Evolutionary conservation across 1,140 invertebrate species (phyloP).

Genomic region (Diploscapter pachys): DNA sequence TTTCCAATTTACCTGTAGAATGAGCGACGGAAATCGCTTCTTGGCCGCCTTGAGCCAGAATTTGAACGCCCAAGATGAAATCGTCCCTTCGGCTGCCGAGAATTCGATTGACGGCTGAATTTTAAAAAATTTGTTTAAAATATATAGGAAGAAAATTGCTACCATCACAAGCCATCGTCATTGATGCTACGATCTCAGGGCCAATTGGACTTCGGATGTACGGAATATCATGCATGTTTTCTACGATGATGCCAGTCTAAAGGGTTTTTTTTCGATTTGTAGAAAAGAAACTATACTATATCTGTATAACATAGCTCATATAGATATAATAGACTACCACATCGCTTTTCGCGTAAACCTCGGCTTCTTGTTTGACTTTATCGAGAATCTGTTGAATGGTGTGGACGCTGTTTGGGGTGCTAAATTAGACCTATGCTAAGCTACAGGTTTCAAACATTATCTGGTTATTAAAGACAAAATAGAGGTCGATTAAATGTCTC

Average conservation of each 20-base stretch:
- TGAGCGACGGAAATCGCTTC: slow-evolving; percentile 75
- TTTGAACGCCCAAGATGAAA: slow-evolving; percentile 64
- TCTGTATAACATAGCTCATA: no score
- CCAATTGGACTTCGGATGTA: slow-evolving; percentile 68
- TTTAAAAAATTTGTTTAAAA: slow-evolving; percentile 9
- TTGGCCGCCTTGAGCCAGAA: slow-evolving; percentile 74
- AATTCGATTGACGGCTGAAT: slow-evolving; percentile 8
- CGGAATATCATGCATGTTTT: slow-evolving; percentile 83
- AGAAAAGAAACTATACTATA: slow-evolving; percentile 29
- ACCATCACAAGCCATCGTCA: slow-evolving; percentile 62
- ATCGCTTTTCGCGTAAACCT: slow-evolving; percentile 65
- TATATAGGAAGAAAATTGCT: background rate
- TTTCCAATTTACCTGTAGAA: slow-evolving; percentile 63
- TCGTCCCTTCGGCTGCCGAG: slow-evolving; percentile 14
- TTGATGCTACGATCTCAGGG: slow-evolving; percentile 69
- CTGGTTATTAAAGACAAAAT: no score
- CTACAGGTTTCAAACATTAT: no score
- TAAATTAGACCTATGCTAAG: slow-evolving; percentile 51
- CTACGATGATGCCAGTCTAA: slow-evolving; percentile 74
- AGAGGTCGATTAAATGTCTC: no score
- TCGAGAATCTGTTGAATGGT: slow-evolving; percentile 64
- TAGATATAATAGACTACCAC: slow-evolving; percentile 60
- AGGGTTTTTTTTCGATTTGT: slow-evolving; percentile 26
- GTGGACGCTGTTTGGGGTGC: slow-evolving; percentile 64
- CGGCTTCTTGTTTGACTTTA: slow-evolving; percentile 66